Evolutionary conservation across 2,888 invertebrate genomes (phyloP), one percentile per base, ranked within the genome.

Genomic region (Ectemnius cavifrons): DNA sequence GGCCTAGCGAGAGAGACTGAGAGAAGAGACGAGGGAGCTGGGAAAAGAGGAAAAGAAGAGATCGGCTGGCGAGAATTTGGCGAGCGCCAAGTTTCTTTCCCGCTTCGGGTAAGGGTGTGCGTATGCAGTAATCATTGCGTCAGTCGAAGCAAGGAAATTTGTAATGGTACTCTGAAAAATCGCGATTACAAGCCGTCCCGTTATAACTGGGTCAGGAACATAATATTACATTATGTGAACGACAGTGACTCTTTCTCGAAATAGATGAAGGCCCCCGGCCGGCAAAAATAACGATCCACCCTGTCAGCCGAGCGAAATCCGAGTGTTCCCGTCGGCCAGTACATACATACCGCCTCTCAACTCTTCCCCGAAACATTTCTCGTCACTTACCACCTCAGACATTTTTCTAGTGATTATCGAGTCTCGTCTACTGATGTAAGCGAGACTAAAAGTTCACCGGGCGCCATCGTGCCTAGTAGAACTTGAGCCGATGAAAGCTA

Each of bases 221-320:
- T 87, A 82, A 82, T 79, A 80, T 82, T 84, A 80, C 79, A 84
- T 52, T 52, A 83, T 78, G 82, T 79, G 81, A 83, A 79, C 82
- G 67, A 74, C 67, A 76, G 81, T 78, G 80, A 81, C 67, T 79
- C 71, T 37, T 11, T 85, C 88, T 86, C 81, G 81, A 90, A 90
- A 90, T 90, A 90, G 90, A 89, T 74, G 89, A 90, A 90, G 90
- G 90, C 84, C 85, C 85, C 82, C 84, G 81, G 87, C 86, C 84
- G 86, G 85, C 88, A 88, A 89, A 89, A 90, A 90, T 90, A 90
- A 85, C 88, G 77, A 13, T 76, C 71, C 63, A 82, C 78, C 75
- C 77, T 70, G 71, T 65, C 62, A 45, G 61, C 70, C 67, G 56
- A 37, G 37, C 66, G 62, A 69, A 63, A 61, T 62, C 63, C 13